Base-by-base conservation (phyloP, 2,797 vertebrate species). In the Halcyon leucocephala region DNA sequence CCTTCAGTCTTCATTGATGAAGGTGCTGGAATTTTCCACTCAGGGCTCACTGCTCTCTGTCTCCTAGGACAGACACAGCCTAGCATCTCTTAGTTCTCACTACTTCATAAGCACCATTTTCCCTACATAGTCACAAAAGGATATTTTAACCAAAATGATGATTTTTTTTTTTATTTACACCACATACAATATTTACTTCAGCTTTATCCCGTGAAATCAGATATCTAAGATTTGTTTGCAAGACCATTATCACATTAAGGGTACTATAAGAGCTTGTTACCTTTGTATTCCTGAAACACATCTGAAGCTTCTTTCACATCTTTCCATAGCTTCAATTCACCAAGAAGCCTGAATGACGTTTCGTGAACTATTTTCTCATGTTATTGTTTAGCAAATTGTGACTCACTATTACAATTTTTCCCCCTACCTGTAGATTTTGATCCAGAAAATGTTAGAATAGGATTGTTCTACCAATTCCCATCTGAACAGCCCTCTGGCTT, bases 21-120 rank as follows among this genome's bases (percentile, higher is more conserved):
- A 88, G 82, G 62, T 66, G 35, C 80, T 78, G 80, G 83, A 95
- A 94, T 93, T 90, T 96, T 94, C 95, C 89, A 91, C 25, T 22
- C 41, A n/a, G 12, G 16, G 73, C 35, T 77, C 16, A 3, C 12
- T 61, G 55, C 44, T 24, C 14, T 89, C 39, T 52, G 0, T 26
- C 42, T 82, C 44, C 44, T 9, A 80, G 31, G 21, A 64, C 25
- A 74, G 25, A 74, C 39, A 31, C 2, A 22, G n/a, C 20, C 29
- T 22, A 66, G 15, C 19, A 51, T 12, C n/a, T 73, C 44, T 39
- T 81, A 55, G 35, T 55, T 72, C 29, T 76, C 28, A 5, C 24
- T 61, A 69, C 46, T 79, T 77, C 0, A 0, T 60, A 85, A 70
- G n/a, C 15, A 66, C 10, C 4, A 12, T 26, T 87, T 73, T 29